Evolutionary conservation across 2,113 vertebrate genomes (phyloP), one percentile per base, ranked within the genome.

Genomic region (Brachirus orientalis): DNA sequence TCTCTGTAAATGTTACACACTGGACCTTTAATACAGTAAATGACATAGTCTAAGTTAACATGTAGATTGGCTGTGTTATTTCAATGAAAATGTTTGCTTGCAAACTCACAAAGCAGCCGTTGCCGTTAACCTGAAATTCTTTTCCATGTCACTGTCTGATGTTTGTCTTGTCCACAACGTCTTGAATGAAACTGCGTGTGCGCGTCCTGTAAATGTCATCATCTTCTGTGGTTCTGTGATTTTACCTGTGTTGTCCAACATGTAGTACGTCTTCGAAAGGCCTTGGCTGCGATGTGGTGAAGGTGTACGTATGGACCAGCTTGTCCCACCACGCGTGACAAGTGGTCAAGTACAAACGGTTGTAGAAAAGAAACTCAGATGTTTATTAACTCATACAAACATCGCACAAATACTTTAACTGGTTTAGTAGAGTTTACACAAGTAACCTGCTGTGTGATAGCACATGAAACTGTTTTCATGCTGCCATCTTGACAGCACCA

Each of bases 231-330:
- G 35, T 71, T 80, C 69, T 79, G 65, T 82, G 47, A 69, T 63
- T 76, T 83, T 70, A 84, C 60, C 51, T 66, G 69, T 83, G 70
- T 80, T 84, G 67, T 77, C 56, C 70, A 86, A 59, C 75, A 73
- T 19, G 41, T 58, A 3, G 40, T 4, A 61, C 54, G 14, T 58
- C 64, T 64, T 50, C 8, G 44, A 65, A 69, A 55, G 48, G 63
- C 55, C 58, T 66, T 71, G 80, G 74, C 78, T 80, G 66, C 86
- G 77, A 83, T 79, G 65, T 54, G 58, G 64, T 83, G 77, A 89
- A 54, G 52, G 55, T 67, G 51, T 44, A n/a, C n/a, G 37, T 52
- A 45, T 28, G 56, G 33, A 65, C 18, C 51, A 10, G 11, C 43
- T 70, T 68, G 58, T 69, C n/a, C n/a, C n/a, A n/a, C n/a, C n/a